A percentile compares a stretch with the other conserved stretches of the same genome.
Evolutionary conservation across 2,113 vertebrate species (phyloP).

Genomic region (Pterocles gutturalis): DNA sequence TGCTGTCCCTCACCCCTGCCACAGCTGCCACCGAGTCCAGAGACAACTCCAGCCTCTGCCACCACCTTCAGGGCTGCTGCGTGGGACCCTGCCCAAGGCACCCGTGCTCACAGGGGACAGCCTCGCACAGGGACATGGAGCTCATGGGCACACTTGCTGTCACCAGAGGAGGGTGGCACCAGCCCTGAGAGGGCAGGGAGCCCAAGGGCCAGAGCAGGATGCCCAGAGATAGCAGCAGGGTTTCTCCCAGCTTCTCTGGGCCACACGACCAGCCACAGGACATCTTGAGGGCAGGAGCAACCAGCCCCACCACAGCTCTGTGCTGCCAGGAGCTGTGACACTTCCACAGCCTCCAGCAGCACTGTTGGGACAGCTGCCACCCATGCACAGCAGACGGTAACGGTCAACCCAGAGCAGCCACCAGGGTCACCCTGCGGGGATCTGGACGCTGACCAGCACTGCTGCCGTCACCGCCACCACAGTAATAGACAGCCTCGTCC

Average conservation of each 20-base stretch:
- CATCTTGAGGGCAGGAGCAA: not conserved
- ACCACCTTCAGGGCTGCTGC: not conserved
- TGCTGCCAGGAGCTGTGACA: not conserved
- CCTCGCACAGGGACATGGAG: not conserved
- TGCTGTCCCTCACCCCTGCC: not conserved
- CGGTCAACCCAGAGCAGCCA: not conserved
- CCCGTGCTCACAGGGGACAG: not conserved
- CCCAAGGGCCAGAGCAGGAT: not conserved
- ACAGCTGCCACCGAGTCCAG: not conserved
- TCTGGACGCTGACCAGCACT: not conserved
- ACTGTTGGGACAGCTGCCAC: too few relatives aligned
- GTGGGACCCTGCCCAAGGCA: not conserved
- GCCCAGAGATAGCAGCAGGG: not conserved
- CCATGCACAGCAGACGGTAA: not conserved
- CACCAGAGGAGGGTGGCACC: not conserved
- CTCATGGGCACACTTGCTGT: not conserved
- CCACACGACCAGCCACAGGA: not conserved
- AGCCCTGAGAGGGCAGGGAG: not conserved
- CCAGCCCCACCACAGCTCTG: not conserved
- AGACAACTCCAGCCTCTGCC: not conserved
- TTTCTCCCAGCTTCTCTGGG: not conserved
- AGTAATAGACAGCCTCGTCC: not conserved
- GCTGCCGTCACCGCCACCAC: rapidly evolving
- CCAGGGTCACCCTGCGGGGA: too few relatives aligned
- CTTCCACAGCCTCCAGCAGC: not conserved